These are phyloP conservation scores for Ardeotis arabs DNA, from an alignment of 2,113 vertebrate genomes.

Conservation along the genomic window DNA sequence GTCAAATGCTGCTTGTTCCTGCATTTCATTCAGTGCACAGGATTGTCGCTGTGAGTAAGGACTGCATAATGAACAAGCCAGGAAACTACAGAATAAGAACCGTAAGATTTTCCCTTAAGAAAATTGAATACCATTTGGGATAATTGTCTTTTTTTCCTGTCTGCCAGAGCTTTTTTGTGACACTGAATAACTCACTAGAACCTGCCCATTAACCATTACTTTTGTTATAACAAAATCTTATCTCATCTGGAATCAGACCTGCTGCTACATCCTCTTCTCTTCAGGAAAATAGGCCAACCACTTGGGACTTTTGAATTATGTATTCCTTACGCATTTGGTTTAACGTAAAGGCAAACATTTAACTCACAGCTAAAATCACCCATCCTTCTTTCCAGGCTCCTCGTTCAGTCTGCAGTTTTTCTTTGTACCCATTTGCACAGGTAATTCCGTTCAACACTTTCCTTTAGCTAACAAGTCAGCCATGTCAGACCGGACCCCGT, in stretches of 20 bases:
- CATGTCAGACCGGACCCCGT: rapidly evolving
- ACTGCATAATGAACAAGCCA: neutral
- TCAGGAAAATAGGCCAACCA: conserved; percentile 42
- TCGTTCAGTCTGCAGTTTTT: neutral
- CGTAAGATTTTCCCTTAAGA: neutral
- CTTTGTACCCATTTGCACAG: neutral
- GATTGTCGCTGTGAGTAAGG: neutral
- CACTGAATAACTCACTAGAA: conserved; percentile 27
- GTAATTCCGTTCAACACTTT: neutral
- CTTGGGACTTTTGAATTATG: conserved; percentile 36
- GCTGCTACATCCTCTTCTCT: conserved; percentile 3
- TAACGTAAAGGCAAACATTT: neutral
- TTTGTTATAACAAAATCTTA: conserved; percentile 35
- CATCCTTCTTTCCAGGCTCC: neutral
- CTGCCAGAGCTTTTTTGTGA: neutral
- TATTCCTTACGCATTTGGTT: conserved; percentile 17
- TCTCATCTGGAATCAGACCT: conserved; percentile 47
- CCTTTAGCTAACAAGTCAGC: neutral
- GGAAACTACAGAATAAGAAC: neutral
- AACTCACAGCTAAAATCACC: neutral
- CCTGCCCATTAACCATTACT: neutral
- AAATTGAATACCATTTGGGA: neutral
- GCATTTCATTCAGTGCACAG: neutral
- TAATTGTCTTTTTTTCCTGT: conserved; percentile 1
- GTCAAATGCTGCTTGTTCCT: neutral